Conservation (phyloP, 2,888 invertebrate species). For the Suillia variegata region DNA sequence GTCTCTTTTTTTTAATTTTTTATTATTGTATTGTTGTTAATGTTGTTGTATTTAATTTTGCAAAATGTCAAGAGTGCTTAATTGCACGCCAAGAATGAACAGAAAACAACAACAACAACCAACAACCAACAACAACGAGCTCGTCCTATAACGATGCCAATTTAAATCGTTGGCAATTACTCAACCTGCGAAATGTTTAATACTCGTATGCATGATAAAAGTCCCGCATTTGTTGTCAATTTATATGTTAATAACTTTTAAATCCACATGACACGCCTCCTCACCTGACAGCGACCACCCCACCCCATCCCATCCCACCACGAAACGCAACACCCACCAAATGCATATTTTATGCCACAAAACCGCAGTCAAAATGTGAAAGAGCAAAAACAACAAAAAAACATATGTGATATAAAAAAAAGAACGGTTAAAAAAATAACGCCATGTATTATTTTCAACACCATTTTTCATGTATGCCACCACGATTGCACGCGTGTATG, state of each 20-base stretch:
- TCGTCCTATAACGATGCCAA: too few species aligned
- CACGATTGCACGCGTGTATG: too few species aligned
- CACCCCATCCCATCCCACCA: conserved; percentile 22
- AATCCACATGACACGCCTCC: conserved; percentile 3
- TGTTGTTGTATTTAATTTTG: background rate
- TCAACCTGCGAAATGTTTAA: too few species aligned
- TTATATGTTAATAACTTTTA: conserved; percentile 42
- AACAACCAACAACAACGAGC: too few species aligned
- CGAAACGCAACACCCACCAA: background rate
- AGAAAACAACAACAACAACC: background rate
- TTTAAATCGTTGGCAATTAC: too few species aligned
- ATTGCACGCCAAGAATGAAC: background rate
- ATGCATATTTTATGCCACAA: conserved; percentile 6
- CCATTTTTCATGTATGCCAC: too few species aligned
- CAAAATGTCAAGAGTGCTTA: background rate
- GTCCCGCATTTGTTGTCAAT: conserved; percentile 33
- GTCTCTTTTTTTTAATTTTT: conserved; percentile 8
- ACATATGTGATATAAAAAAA: conserved; percentile 16
- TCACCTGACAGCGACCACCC: background rate
- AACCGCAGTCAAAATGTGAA: conserved; percentile 25
- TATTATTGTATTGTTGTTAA: conserved; percentile 2
- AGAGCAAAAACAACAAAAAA: too few species aligned
- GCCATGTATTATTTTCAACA: background rate
- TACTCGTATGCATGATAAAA: too few species aligned
- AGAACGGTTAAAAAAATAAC: background rate